Evolutionary conservation across 2,888 invertebrate species (phyloP).

Genomic region (Drosophila niveifrons): DNA sequence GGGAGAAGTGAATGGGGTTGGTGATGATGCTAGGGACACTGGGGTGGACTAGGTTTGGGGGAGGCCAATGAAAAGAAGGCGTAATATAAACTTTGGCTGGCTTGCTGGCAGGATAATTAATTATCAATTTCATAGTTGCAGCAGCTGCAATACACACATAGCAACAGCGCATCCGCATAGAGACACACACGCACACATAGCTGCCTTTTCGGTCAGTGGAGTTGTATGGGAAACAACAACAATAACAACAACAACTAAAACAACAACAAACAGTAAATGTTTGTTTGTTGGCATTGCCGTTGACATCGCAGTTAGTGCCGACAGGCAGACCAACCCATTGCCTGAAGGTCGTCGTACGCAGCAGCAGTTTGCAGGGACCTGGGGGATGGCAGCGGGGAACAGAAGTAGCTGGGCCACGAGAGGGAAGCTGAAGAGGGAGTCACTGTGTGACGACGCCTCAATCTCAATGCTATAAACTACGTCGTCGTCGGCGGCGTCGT

Average conservation of each 20-base stretch:
- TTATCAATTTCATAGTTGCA: constrained; percentile 76
- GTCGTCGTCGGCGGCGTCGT: constrained; percentile 45
- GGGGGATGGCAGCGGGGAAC: constrained; percentile 7
- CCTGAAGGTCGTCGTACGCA: constrained; percentile 67
- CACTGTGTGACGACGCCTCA: constrained; percentile 46
- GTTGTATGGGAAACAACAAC: constrained; percentile 25
- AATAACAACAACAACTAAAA: constrained; percentile 26
- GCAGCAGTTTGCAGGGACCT: constrained; percentile 1
- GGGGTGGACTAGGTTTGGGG: constrained; percentile 31
- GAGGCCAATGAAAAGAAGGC: neutral
- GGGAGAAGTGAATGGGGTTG: neutral
- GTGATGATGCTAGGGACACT: neutral
- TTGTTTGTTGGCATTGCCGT: constrained; percentile 44
- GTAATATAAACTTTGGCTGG: neutral
- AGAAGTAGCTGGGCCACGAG: neutral
- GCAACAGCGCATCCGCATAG: constrained; percentile 26
- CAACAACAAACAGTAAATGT: constrained; percentile 34
- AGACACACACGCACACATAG: constrained; percentile 18
- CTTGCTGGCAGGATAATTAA: constrained; percentile 75
- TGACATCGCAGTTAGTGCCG: constrained; percentile 45
- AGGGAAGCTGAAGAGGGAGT: neutral
- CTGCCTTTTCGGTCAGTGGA: constrained; percentile 50
- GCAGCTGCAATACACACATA: constrained; percentile 35
- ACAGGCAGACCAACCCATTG: constrained; percentile 26
- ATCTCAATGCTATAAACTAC: constrained; percentile 77